Conservation (phyloP, 2,797 vertebrate species). For the Sebastes hubbsi region DNA sequence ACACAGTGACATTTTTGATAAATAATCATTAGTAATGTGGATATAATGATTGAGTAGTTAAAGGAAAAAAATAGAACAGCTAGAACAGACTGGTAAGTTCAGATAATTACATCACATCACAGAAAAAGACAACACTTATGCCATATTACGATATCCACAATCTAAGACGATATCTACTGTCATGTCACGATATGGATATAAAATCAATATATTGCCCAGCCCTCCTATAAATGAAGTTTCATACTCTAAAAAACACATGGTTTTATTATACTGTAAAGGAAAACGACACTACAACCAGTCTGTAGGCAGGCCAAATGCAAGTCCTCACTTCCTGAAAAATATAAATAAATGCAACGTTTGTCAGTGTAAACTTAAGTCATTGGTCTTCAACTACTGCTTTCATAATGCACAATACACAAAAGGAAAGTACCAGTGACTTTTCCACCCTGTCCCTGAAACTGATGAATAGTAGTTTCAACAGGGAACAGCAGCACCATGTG, state of each 20-base stretch:
- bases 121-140: no score
- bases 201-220: no score
- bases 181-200: no score
- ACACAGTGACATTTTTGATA: no score
- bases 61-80: no score
- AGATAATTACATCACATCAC: no score
- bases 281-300: neutral
- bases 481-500: constrained; percentile 4
- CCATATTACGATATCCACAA: no score
- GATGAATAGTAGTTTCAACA: constrained; percentile 49
- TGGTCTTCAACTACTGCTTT: neutral
- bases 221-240: neutral
- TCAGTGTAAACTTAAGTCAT: neutral
- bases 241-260: neutral
- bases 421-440: constrained; percentile 15
- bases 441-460: constrained; percentile 16
- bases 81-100: no score
- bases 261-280: neutral
- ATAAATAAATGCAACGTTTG: neutral
- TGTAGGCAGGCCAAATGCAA: neutral
- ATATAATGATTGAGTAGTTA: no score
- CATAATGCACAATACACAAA: constrained; percentile 9
- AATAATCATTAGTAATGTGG: no score
- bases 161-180: no score
- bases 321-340: constrained; percentile 25